Conservation (phyloP, 2,888 invertebrate genomes). For the Cantharis flavilabris region DNA sequence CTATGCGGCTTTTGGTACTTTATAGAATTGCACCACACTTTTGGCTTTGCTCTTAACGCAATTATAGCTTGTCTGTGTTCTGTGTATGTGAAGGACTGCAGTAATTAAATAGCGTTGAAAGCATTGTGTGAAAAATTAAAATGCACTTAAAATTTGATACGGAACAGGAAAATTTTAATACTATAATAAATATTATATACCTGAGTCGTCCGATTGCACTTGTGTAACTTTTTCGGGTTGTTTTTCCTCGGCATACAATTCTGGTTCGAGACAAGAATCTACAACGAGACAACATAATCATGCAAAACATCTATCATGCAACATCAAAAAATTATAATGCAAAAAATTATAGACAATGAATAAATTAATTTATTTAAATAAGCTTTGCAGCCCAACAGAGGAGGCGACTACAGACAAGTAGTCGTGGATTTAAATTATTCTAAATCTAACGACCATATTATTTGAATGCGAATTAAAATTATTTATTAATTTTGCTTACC, state of each 20-base stretch:
- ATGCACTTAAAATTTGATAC: not conserved
- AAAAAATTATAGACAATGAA: not conserved
- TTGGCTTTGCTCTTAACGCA: constrained; percentile 40
- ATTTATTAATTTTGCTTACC: constrained; percentile 63
- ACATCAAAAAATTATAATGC: not conserved
- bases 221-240: constrained; percentile 53
- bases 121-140: not conserved
- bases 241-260: constrained; percentile 49
- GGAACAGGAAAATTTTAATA: not conserved
- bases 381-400: not conserved
- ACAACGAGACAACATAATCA: constrained; percentile 39
- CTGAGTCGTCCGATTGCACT: constrained; percentile 60
- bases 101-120: not conserved
- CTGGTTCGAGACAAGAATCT: constrained; percentile 55
- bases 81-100: not conserved
- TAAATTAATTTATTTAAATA: not conserved
- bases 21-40: constrained; percentile 44
- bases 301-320: constrained; percentile 35
- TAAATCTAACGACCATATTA: not conserved
- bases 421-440: not conserved
- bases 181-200: constrained; percentile 53
- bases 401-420: not conserved
- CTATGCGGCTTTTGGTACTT: constrained; percentile 37
- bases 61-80: constrained; percentile 32
- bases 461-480: not conserved